Evolutionary conservation across 1,140 invertebrate genomes (phyloP), one percentile per base, ranked within the genome.

Genomic region (Ceratoteleas bidentatus): DNA sequence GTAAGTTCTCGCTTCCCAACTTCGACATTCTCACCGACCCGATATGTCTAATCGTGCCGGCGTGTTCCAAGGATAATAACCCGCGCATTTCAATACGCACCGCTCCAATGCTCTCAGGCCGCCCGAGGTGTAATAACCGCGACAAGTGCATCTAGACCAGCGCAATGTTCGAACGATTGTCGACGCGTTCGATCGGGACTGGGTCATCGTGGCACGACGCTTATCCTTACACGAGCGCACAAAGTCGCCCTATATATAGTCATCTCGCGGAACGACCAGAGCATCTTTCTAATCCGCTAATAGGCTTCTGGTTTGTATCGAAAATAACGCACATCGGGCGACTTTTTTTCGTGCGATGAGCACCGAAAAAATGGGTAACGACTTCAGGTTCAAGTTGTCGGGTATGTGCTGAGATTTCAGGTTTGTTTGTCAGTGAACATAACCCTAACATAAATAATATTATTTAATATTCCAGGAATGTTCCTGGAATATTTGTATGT

Each of bases 191-290:
- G 13, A 81, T 69, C 64, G 57, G 64, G 57, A 69, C 70, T 81
- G 78, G 78, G 78, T 81, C 78, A 81, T 81, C 70, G 70, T 70
- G 15, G 56, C 49, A 72, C 49, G 64, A 81, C n/a, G n/a, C n/a
- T 69, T 81, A 74, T 81, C 70, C 78, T 75, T 81, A 72, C 78
- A 70, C 40, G 70, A 60, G 64, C 32, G 65, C 43, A 65, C 65
- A 64, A 81, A 81, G 72, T 75, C 65, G 69, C 70, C 65, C 77
- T 74, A 80, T 81, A 70, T 81, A 75, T 70, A 68, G 78, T 24
- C 64, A 75, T 75, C 53, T 58, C 64, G 61, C 64, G 43, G 64
- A 74, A 53, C 40, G 43, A 75, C 53, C 47, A 70, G 70, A 75
- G 75, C 70, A 69, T 69, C 69, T 75, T 74, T 74, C 53, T 52